phyloP scores from a whole-genome alignment of 1,140 invertebrate genomes.

The Drosophila murphyi region DNA sequence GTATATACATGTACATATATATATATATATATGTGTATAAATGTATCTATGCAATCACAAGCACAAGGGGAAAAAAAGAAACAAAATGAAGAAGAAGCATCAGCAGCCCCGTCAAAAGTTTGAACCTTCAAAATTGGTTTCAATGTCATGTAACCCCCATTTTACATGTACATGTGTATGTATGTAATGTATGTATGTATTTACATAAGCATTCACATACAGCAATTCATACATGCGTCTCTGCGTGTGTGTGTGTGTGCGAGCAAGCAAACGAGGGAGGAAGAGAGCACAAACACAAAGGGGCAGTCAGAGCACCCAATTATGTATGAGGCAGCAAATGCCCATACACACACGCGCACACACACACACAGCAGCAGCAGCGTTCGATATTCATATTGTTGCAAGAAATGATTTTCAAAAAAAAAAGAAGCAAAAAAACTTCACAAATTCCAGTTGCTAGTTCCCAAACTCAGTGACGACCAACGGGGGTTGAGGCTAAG shows the following conservation, averaged over 20 bases:
- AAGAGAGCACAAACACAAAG: not conserved
- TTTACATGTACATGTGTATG: constrained; percentile 51
- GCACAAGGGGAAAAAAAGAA: not conserved
- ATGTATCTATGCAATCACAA: constrained; percentile 2
- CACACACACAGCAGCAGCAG: not conserved
- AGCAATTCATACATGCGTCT: constrained; percentile 8
- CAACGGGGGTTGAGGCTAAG: not conserved
- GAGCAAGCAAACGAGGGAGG: constrained; percentile 12
- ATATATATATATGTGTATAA: not conserved
- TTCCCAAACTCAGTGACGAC: not conserved
- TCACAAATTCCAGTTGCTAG: not conserved
- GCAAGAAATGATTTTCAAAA: not conserved
- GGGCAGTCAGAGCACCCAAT: not conserved
- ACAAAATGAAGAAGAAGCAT: not conserved
- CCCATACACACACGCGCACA: constrained; percentile 5
- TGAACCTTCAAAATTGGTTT: constrained; percentile 82
- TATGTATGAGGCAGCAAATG: not conserved
- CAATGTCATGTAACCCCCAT: constrained; percentile 83
- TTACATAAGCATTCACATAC: constrained; percentile 5
- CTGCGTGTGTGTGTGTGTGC: not conserved
- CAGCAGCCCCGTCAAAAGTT: constrained; percentile 35
- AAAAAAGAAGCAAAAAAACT: not conserved
- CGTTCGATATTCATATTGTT: not conserved
- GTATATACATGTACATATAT: not conserved
- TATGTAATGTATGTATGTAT: not conserved